A percentile compares a stretch with the other conserved stretches of the same genome.
Evolutionary conservation across 2,113 vertebrate genomes (phyloP).

Genomic region (Sus scrofa): DNA sequence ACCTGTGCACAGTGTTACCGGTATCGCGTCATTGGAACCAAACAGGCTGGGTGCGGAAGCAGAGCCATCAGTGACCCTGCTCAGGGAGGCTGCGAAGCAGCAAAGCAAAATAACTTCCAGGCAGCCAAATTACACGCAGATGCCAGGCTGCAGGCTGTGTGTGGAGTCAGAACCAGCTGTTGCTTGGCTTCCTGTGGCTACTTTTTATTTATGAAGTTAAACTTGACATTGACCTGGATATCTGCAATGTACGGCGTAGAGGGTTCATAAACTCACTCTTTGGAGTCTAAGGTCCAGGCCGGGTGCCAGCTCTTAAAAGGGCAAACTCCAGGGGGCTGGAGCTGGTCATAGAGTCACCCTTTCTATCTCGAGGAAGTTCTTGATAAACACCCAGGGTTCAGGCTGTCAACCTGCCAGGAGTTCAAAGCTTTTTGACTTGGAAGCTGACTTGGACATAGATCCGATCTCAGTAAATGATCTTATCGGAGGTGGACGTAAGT

Average conservation of each 20-base stretch:
- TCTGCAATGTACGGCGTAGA: background rate
- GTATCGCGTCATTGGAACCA: fast-evolving
- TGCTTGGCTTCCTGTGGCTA: background rate
- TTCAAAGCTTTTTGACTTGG: slow-evolving; percentile 70
- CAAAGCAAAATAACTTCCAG: background rate
- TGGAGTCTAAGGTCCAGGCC: background rate
- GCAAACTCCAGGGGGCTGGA: background rate
- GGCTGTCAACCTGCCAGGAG: slow-evolving; percentile 20
- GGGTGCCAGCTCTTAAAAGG: background rate
- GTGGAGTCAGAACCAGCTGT: background rate
- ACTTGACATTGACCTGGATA: background rate
- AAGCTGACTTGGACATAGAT: slow-evolving; percentile 53
- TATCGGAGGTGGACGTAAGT: background rate
- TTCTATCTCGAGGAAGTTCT: slow-evolving; percentile 67
- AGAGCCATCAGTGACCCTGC: background rate
- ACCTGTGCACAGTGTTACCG: background rate
- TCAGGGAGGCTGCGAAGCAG: background rate
- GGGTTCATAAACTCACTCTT: background rate
- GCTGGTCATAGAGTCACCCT: background rate
- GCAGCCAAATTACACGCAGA: background rate
- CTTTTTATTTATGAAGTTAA: background rate
- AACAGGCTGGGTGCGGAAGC: background rate
- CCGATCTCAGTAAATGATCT: slow-evolving; percentile 45
- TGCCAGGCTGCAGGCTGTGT: background rate
- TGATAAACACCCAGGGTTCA: slow-evolving; percentile 64